Evolutionary conservation across 1,140 invertebrate species (phyloP), one percentile per base, ranked within the genome.

Genomic region (Cotesia glomerata): DNA sequence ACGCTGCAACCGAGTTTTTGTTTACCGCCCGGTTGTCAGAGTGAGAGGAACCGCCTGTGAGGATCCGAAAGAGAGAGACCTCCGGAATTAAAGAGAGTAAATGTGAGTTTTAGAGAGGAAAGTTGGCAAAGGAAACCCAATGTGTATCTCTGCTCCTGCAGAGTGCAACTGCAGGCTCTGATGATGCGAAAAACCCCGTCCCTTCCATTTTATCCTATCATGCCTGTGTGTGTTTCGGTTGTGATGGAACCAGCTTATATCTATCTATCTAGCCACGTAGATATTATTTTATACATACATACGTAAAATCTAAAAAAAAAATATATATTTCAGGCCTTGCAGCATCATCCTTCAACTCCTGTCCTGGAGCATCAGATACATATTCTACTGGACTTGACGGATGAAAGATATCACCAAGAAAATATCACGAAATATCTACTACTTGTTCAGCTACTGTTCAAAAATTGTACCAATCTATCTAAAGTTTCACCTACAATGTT

Each of bases 1-100:
- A 83, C 81, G 80, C 81, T 80, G 81, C 81, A 77, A 72, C 63
- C 51, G 77, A 81, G 80, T 81, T 81, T 82, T 81, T 83, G 81
- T 83, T 82, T 80, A 81, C 79, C 78, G 78, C 78, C 76, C 78
- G 75, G 9, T 65, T 45, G 68, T 45, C 39, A 54, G 64, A 9
- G 39, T 8, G 34, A 49, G 5, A 58, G 26, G 58, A 7, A 32
- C 18, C 11, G 39, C 39, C 39, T 45, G 39, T 8, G 39, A 45
- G 39, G 39, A 45, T 45, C 39, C 11, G 39, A 45, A 45, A 45
- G 39, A 45, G 39, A 45, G 39, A 45, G 39, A 45, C 7, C 39
- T 45, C 7, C 7, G 11, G 39, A 45, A 16, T 3, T 18, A 14
- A 9, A 16, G 51, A 58, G 66, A 9, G 36, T 39, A 16, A 59